A percentile compares a stretch with the other conserved stretches of the same genome.
Evolutionary conservation across 2,888 invertebrate genomes (phyloP).

Genomic region (Sturmia bella): DNA sequence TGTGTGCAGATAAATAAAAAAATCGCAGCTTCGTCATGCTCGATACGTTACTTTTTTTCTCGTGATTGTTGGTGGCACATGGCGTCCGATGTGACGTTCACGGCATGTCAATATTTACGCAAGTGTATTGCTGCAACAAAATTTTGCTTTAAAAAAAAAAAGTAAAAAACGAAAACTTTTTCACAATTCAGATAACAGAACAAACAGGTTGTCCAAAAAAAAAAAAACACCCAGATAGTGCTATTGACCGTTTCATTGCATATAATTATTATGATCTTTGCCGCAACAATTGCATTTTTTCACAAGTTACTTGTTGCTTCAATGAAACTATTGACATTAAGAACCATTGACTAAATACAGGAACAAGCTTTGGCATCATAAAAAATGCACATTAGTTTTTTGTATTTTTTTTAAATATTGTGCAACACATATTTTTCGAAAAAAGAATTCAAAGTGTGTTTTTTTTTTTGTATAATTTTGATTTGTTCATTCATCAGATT

Average conservation of each 20-base stretch:
- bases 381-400: background rate
- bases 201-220: background rate
- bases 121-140: conserved; percentile 8
- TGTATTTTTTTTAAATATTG: conserved; percentile 10
- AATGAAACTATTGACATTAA: conserved; percentile 46
- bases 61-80: conserved; percentile 37
- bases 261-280: conserved; percentile 29
- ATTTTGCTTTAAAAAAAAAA: background rate
- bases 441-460: background rate
- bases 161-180: background rate
- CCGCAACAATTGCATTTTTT: conserved; percentile 29
- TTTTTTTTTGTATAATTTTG: conserved; percentile 16
- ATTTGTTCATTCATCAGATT: conserved; percentile 18
- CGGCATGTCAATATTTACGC: conserved; percentile 51
- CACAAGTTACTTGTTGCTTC: conserved; percentile 50
- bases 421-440: conserved; percentile 20
- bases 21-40: conserved; percentile 38
- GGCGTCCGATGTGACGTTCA: conserved; percentile 51
- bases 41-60: background rate
- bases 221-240: background rate
- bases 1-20: background rate
- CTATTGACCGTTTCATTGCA: conserved; percentile 28
- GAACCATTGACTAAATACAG: conserved; percentile 33
- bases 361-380: conserved; percentile 21
- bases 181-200: conserved; percentile 6